phyloP scores from a whole-genome alignment of 2,113 vertebrate species.

The Progne subis region DNA sequence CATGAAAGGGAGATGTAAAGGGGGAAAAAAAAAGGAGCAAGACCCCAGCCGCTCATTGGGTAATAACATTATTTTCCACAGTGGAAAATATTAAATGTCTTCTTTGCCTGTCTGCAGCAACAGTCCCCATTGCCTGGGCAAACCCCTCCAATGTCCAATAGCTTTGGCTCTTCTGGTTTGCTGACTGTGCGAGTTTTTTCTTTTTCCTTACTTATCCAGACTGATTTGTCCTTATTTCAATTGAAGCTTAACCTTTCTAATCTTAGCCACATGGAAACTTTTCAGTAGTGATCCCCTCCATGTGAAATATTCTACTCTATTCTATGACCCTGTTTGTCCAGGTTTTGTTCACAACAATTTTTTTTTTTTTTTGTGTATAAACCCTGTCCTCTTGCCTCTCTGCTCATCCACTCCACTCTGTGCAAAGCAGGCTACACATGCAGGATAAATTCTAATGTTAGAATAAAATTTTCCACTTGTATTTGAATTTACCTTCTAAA shows the following conservation, averaged over 20 bases:
- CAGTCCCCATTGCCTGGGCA: neutral
- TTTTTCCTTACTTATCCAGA: neutral
- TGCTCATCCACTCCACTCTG: neutral
- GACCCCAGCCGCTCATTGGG: rapidly evolving
- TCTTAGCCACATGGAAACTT: neutral
- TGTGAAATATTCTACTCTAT: neutral
- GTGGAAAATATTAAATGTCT: rapidly evolving
- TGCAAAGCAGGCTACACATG: neutral
- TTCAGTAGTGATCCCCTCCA: neutral
- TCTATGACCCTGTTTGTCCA: neutral
- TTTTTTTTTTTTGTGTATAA: neutral
- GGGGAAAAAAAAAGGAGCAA: neutral
- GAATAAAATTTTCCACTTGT: neutral
- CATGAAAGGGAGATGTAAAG: neutral
- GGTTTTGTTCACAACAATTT: neutral
- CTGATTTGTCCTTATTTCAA: neutral
- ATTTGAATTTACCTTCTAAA: neutral
- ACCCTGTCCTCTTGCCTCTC: neutral
- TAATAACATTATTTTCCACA: neutral
- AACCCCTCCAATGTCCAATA: neutral
- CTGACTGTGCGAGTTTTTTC: neutral
- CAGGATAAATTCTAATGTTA: neutral
- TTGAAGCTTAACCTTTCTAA: neutral
- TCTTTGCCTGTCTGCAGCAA: neutral
- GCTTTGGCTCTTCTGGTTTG: neutral